phyloP scores from a whole-genome alignment of 2,797 vertebrate species.

The Periophthalmus magnuspinnatus region DNA sequence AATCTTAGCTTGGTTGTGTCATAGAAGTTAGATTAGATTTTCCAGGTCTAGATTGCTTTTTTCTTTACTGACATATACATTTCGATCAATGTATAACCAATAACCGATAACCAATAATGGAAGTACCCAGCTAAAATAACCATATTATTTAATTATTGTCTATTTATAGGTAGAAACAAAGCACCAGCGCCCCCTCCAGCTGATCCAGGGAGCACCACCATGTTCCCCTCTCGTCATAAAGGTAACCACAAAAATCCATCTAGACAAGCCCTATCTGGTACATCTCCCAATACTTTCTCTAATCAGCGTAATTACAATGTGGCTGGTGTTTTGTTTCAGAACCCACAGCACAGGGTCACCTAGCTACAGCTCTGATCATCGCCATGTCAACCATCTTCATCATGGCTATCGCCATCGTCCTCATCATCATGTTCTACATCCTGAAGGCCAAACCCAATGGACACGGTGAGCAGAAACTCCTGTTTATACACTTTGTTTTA shows the following conservation, averaged over 20 bases:
- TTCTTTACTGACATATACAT: no score
- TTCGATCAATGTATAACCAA: not conserved
- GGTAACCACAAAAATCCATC: slow-evolving; percentile 70
- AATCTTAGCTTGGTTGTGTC: no score
- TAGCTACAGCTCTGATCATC: slow-evolving; percentile 96
- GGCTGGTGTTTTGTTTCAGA: slow-evolving; percentile 69
- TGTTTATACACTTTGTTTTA: not conserved
- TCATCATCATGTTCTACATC: slow-evolving; percentile 99
- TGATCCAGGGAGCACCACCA: slow-evolving; percentile 84
- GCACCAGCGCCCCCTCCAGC: slow-evolving; percentile 69
- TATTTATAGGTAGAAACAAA: slow-evolving; percentile 79
- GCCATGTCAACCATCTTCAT: slow-evolving; percentile 99
- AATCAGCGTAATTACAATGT: not conserved
- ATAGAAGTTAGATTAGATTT: no score
- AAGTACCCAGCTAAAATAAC: not conserved
- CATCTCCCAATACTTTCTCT: not conserved
- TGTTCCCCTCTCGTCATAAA: slow-evolving; percentile 87
- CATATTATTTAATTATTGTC: slow-evolving; percentile 2
- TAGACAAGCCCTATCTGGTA: not conserved
- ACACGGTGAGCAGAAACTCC: slow-evolving; percentile 79
- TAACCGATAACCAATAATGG: not conserved
- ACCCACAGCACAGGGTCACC: slow-evolving; percentile 88
- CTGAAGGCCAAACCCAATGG: slow-evolving; percentile 91
- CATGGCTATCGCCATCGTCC: slow-evolving; percentile 97
- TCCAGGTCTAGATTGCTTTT: no score